Base-by-base conservation (phyloP, 2,797 vertebrate species). In the Schizopygopsis pylzovi region DNA sequence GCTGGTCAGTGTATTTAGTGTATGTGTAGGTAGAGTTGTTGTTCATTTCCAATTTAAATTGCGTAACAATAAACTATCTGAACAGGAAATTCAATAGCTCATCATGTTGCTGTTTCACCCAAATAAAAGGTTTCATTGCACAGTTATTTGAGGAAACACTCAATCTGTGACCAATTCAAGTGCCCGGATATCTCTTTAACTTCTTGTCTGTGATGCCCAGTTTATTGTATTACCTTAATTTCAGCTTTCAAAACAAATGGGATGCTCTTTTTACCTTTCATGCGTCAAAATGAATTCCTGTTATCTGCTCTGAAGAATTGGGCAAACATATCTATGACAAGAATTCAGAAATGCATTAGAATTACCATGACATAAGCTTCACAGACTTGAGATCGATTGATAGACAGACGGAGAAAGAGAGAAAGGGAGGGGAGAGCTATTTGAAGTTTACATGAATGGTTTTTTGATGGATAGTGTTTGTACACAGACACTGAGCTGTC, bases 401-500 rank as follows among this genome's bases (percentile, higher is more conserved):
- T 63, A 81, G 41, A 75, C 4, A 7, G 70, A 84, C 28, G 10
- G 71, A 77, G 72, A 43, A 72, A 78, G 72, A 45, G 43, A n/a
- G 72, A 84, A 83, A 83, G 52, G 70, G 76, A 59, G 52, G 16
- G 56, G 47, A 81, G 54, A 84, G 72, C 54, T 54, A 15, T 71
- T 73, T 87, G 52, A 85, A 79, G 76, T 87, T 79, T 82, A 70
- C 82, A 79, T 82, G 79, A 86, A 81, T 75, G 78, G 43, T 41
- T 59, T 87, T 86, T 86, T 87, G 73, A 79, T 82, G 81, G 88
- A 87, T 81, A 86, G 75, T 77, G 56, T 82, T 85, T 77, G 72
- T 67, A 76, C 87, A 86, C 85, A 84, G 63, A 85, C 71, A 75
- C 52, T n/a, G 56, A 56, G 85, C 83, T 82, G 73, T 87, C 85